phyloP scores from a whole-genome alignment of 1,140 invertebrate genomes.

The Sycobia sp. region DNA sequence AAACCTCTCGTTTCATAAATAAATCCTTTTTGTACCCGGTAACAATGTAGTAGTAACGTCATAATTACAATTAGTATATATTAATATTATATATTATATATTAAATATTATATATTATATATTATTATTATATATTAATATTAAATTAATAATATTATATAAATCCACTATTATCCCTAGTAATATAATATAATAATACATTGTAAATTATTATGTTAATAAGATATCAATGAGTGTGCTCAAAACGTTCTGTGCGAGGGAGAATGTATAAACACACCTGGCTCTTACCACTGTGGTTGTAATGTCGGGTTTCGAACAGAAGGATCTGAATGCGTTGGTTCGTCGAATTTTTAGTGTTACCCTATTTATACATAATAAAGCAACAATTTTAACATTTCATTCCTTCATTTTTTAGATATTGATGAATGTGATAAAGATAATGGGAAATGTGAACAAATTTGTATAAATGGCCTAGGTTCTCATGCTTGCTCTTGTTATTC shows the following conservation, averaged over 20 bases:
- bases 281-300: slow-evolving; percentile 84
- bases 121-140: no score
- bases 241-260: slow-evolving; percentile 66
- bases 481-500: slow-evolving; percentile 53
- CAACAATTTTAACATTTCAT: neutral
- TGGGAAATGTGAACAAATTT: slow-evolving; percentile 57
- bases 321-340: slow-evolving; percentile 36
- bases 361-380: neutral
- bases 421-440: slow-evolving; percentile 67
- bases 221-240: slow-evolving; percentile 64
- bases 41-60: no score
- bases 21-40: no score
- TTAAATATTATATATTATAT: no score
- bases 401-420: slow-evolving; percentile 60
- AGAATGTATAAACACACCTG: slow-evolving; percentile 81
- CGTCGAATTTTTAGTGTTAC: neutral
- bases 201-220: slow-evolving; percentile 56
- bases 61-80: no score
- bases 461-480: slow-evolving; percentile 58
- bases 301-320: slow-evolving; percentile 69
- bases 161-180: no score
- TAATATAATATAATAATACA: neutral
- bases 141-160: no score
- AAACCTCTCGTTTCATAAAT: no score
- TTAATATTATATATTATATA: no score